Evolutionary conservation across 2,113 vertebrate genomes (phyloP), one percentile per base, ranked within the genome.

Genomic region (Lepisosteus oculatus): DNA sequence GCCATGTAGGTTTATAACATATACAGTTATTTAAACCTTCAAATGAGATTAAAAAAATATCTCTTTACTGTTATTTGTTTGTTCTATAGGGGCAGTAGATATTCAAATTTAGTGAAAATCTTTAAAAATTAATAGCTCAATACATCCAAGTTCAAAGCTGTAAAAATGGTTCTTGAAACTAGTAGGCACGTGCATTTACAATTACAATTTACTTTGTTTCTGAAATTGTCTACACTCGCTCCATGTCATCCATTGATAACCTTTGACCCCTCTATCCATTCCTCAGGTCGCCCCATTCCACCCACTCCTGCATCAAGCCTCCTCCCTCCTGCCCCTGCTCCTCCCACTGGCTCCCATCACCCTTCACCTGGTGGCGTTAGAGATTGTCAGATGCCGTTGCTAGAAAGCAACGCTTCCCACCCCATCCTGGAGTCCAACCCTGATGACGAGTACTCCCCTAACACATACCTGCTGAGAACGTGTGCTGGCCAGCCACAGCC

Each of bases 331-430:
- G 95, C 95, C 84, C 95, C 95, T 77, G 95, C 97, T 79, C 92
- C 94, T 86, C 95, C 95, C 79, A 94, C 77, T 70, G 87, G 89
- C 88, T 95, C 96, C 80, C 90, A 95, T 89, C 96, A 96, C 71
- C 93, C 94, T 89, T 93, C 92, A 81, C 93, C 95, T 72, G 95
- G 95, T 77, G 94, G 93, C 80, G 88, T 92, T 81, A 87, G 91
- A 80, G 92, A 93, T 83, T 99, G 97, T 91, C 97, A 99, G 95
- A 96, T 98, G 90, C 97, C 97, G 86, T 94, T 99, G 91, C 95
- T 99, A 92, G 96, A 99, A 94, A 97, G 95, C 94, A 98, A 95
- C 82, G 95, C 97, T 86, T 93, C 94, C 88, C 97, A 98, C 93
- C 95, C 97, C 82, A 97, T 97, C 92, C 95, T 98, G 95, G 97